Base-by-base conservation (phyloP, 2,797 vertebrate species). In the Eidolon dupreanum region DNA sequence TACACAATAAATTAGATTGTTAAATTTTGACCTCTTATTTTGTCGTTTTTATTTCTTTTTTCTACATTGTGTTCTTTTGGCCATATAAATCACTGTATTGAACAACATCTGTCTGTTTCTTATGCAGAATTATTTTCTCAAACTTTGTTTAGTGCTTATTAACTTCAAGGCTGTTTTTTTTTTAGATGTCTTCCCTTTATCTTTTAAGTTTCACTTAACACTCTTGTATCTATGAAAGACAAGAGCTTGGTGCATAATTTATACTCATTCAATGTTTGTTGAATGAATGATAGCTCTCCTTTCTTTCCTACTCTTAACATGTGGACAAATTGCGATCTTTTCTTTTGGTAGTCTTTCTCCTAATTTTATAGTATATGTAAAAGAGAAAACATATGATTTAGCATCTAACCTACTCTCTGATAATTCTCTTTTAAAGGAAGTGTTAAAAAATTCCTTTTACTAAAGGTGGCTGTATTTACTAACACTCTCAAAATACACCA, bases 311-410 rank as follows among this genome's bases (percentile, higher is more conserved):
- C 19, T 88, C 28, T n/a, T 71, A 85, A 36, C 43, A 75, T 31
- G 31, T 93, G 24, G 3, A 65, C 28, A 93, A 43, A 86, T 94
- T 93, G 10, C 94, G 55, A 88, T 89, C 51, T 83, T 92, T 84
- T 88, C 77, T 94, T 84, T 85, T 81, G 49, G 6, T 75, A 46
- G 77, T 70, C 22, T 74, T 63, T 63, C 1, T 49, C n/a, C 36
- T 46, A n/a, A 57, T 73, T 89, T 92, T 83, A 78, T 84, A 75
- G 53, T 71, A 49, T 38, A 24, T 86, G 17, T 85, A 51, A 90
- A 96, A 90, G 63, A 71, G n/a, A 88, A 84, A 87, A 82, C 13
- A 46, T 41, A 55, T 73, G 22, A 70, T 57, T 95, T 92, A 84
- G 41, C 26, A 61, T 86, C 82, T 74, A 81, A 77, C 28, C 43